A percentile compares a stretch with the other conserved stretches of the same genome.
phyloP scores from a whole-genome alignment of 2,797 vertebrate genomes.

The Acestrorhynchus altus region DNA sequence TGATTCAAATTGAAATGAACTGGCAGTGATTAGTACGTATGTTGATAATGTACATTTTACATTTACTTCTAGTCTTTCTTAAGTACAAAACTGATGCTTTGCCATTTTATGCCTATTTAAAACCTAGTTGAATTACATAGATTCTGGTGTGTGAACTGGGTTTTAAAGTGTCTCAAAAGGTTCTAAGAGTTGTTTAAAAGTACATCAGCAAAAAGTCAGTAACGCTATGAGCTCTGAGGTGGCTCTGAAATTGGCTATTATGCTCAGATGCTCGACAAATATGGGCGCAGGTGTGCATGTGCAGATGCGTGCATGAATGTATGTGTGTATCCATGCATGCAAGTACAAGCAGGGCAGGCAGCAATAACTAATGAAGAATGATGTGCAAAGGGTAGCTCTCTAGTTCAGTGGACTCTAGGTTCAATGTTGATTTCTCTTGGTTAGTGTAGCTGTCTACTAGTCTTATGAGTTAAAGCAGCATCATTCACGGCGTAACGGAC shows the following conservation, averaged over 20 bases:
- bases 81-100: no score
- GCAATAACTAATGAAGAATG: neutral
- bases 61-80: no score
- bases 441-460: constrained; percentile 46
- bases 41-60: no score
- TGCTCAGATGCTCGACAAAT: no score
- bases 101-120: no score
- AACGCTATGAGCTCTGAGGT: neutral
- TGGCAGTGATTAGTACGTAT: no score
- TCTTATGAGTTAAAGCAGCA: constrained; percentile 59
- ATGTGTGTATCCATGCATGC: neutral
- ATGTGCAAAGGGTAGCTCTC: neutral
- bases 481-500: constrained; percentile 43
- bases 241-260: neutral
- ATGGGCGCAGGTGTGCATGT: neutral
- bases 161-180: no score
- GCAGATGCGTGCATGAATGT: neutral
- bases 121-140: no score
- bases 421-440: constrained; percentile 14
- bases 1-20: no score
- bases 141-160: no score
- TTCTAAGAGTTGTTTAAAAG: no score
- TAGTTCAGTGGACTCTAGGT: constrained; percentile 22
- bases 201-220: neutral
- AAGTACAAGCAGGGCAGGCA: neutral